phyloP scores from a whole-genome alignment of 2,797 vertebrate genomes.

The Notamacropus eugenii region DNA sequence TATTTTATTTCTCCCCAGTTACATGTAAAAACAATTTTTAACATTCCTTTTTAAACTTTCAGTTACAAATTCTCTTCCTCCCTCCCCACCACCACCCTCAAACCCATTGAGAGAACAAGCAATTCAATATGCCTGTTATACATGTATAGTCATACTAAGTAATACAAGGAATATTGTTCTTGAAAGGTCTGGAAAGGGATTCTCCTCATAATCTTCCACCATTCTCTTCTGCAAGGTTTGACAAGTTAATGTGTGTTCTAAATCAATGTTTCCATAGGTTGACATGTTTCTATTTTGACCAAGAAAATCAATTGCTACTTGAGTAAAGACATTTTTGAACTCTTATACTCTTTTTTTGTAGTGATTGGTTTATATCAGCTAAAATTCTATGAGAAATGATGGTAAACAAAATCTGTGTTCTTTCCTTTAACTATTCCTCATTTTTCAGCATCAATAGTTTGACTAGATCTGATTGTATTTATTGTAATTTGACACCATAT shows the following conservation, averaged over 20 bases:
- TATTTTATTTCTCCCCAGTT: no score
- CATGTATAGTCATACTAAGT: no score
- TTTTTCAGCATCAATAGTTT: neutral
- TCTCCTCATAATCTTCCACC: neutral
- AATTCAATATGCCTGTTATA: no score
- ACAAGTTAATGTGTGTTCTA: neutral
- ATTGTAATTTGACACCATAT: neutral
- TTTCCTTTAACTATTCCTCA: neutral
- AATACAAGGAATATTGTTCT: neutral
- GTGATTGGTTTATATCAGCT: neutral
- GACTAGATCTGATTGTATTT: neutral
- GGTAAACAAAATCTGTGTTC: neutral
- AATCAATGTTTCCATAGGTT: neutral
- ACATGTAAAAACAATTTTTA: no score
- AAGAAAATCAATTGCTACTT: neutral
- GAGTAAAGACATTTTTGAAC: neutral
- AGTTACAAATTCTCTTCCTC: no score
- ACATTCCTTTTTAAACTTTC: no score
- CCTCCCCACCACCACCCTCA: no score
- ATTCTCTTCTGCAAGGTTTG: neutral
- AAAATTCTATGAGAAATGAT: neutral
- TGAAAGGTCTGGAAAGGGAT: neutral
- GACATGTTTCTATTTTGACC: neutral
- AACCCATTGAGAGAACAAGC: no score
- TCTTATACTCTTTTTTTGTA: neutral